Evolutionary conservation across 2,113 vertebrate species (phyloP).

Genomic region (Charadrius vociferus): DNA sequence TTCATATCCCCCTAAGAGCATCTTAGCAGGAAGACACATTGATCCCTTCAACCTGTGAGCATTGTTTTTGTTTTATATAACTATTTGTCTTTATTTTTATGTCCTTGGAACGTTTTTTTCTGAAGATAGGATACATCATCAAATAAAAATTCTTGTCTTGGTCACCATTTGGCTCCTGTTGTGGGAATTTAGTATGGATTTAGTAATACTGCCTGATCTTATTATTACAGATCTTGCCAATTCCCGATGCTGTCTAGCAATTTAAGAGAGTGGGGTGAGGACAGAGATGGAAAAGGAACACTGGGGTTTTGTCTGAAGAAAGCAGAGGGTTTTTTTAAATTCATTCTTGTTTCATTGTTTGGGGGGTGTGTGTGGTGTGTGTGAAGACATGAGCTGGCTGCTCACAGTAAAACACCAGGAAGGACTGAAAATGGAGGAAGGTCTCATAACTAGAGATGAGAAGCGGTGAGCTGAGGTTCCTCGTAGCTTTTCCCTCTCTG

Average conservation of each 20-base stretch:
- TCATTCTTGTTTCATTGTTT: neutral
- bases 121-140: conserved; percentile 1
- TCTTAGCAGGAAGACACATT: neutral
- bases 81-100: neutral
- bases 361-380: no score
- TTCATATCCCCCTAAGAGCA: neutral
- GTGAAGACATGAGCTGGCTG: neutral
- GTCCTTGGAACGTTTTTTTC: neutral
- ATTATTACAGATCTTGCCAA: conserved; percentile 41
- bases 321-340: neutral
- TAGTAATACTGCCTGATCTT: conserved; percentile 19
- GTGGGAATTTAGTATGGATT: conserved; percentile 26
- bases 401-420: neutral
- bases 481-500: neutral
- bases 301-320: neutral
- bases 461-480: neutral
- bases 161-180: conserved; percentile 37
- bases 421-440: neutral
- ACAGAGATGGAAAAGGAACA: neutral
- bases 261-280: neutral
- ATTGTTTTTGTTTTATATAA: neutral
- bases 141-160: conserved; percentile 13
- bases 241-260: conserved; percentile 47
- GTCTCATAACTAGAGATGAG: neutral
- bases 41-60: neutral